Percentiles rank a stretch among this genome's conserved stretches.
Evolutionary conservation across 2,888 invertebrate species (phyloP).

Genomic region (Eurytoma adleriae): DNA sequence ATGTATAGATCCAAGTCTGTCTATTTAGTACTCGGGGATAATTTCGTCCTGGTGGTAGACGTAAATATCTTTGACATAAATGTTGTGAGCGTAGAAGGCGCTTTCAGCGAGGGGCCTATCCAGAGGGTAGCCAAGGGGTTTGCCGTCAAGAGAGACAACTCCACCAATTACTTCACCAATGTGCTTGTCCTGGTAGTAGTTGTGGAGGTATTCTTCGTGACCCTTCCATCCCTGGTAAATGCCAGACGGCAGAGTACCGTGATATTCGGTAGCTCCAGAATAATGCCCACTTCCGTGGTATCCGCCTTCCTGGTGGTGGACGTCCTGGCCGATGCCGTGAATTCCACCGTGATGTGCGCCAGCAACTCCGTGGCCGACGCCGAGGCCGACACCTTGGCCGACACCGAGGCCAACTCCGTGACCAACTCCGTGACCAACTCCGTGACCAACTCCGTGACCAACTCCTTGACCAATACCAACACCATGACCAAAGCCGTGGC

Average conservation of each 20-base stretch:
- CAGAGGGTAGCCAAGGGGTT: constrained; percentile 79
- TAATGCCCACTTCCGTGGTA: constrained; percentile 64
- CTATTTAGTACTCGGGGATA: constrained; percentile 45
- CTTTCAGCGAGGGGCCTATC: constrained; percentile 77
- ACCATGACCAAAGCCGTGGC: constrained; percentile 62
- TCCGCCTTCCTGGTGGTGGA: constrained; percentile 55
- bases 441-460: constrained; percentile 49
- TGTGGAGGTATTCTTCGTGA: constrained; percentile 64
- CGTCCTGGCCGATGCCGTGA: not conserved
- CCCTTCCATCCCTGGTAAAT: constrained; percentile 58
- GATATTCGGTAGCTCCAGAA: constrained; percentile 60
- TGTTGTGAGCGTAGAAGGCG: constrained; percentile 75
- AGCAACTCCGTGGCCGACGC: not conserved
- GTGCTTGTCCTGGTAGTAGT: constrained; percentile 66
- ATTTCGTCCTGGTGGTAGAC: constrained; percentile 77
- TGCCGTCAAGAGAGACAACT: constrained; percentile 76
- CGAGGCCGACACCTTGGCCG: constrained; percentile 9
- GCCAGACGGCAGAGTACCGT: constrained; percentile 41
- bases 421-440: not conserved
- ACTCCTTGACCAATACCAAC: not conserved
- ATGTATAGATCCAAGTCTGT: constrained; percentile 2
- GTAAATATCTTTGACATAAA: constrained; percentile 77
- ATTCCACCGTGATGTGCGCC: not conserved
- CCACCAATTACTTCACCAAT: constrained; percentile 70
- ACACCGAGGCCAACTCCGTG: constrained; percentile 52